Evolutionary conservation across 2,113 vertebrate genomes (phyloP).

Genomic region (Oceanites oceanicus): DNA sequence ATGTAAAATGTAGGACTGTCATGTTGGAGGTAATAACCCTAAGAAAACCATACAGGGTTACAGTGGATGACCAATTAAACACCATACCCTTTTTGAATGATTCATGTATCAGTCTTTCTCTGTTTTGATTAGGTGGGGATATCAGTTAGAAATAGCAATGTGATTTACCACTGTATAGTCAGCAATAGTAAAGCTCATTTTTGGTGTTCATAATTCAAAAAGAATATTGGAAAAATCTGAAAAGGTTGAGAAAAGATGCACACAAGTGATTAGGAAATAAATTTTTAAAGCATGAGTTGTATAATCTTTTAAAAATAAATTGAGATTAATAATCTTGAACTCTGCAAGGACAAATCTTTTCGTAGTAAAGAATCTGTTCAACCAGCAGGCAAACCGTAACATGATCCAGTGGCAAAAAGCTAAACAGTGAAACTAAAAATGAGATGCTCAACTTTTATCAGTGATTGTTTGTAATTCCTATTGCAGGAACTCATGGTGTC

Average conservation of each 20-base stretch:
- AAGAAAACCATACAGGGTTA: background rate
- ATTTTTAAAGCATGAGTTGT: background rate
- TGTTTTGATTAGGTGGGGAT: background rate
- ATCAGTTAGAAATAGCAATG: background rate
- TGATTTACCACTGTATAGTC: background rate
- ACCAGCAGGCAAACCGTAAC: background rate
- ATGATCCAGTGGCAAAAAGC: background rate
- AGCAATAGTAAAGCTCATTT: background rate
- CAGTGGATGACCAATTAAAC: slow-evolving; percentile 8
- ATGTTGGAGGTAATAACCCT: background rate
- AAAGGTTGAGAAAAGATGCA: background rate
- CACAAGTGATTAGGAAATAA: background rate
- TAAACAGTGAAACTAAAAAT: background rate
- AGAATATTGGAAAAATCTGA: background rate
- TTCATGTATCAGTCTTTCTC: background rate
- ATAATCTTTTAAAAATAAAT: background rate
- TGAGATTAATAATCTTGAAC: background rate
- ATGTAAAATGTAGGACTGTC: background rate
- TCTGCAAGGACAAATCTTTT: background rate
- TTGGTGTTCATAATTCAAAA: background rate
- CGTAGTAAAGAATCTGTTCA: background rate
- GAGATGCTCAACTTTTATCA: background rate
- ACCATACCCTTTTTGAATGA: background rate
- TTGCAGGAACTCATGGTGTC: background rate
- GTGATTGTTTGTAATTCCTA: background rate